A percentile compares a stretch with the other conserved stretches of the same genome.
Evolutionary conservation across 2,797 vertebrate genomes (phyloP).

Genomic region (Heteromormyrus szaboi): DNA sequence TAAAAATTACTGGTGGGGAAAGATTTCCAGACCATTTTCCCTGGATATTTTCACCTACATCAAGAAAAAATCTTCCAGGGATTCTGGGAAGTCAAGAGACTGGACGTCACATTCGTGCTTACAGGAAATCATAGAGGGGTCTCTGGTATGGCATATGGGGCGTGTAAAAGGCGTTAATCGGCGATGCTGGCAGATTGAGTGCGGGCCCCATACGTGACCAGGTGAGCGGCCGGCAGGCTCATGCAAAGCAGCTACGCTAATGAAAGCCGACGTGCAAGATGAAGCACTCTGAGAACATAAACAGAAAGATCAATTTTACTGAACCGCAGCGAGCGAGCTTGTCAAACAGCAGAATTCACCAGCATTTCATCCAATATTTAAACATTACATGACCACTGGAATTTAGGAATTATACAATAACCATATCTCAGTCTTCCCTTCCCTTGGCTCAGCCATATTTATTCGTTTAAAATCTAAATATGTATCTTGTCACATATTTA

Average conservation of each 20-base stretch:
- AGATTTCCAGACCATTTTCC: not conserved
- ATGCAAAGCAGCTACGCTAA: conserved; percentile 8
- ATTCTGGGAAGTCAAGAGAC: not conserved
- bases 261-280: conserved; percentile 14
- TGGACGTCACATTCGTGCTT: not conserved
- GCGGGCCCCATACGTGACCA: not conserved
- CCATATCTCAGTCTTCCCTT: not conserved
- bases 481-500: not conserved
- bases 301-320: not conserved
- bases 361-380: conserved; percentile 2
- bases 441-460: not conserved
- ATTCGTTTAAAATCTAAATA: not conserved
- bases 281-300: not conserved
- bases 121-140: not conserved
- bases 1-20: not conserved
- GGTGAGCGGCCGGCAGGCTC: not conserved
- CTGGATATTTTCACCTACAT: not conserved
- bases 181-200: not conserved
- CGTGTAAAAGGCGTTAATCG: not conserved
- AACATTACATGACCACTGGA: not conserved
- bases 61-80: not conserved
- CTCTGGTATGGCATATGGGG: not conserved
- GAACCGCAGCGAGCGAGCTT: not conserved
- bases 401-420: conserved; percentile 6
- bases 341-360: conserved; percentile 6